Evolutionary conservation across 1,140 invertebrate species (phyloP).

Genomic region (Halyomorpha halys): DNA sequence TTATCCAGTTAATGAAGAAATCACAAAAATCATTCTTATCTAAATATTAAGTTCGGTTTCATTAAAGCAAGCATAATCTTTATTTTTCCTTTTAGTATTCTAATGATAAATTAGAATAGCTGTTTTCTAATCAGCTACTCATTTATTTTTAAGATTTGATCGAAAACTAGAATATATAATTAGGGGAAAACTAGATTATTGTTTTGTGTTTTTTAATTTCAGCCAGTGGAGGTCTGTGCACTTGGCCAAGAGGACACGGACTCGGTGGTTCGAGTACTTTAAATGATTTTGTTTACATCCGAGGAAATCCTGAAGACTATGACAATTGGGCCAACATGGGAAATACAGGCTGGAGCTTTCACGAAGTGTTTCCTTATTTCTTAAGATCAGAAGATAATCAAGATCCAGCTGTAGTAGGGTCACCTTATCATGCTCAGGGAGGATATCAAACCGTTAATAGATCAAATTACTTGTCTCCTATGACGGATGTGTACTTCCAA

Average conservation of each 20-base stretch:
- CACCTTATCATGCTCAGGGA: conserved; percentile 49
- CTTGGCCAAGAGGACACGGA: conserved; percentile 42
- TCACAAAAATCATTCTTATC: too few species aligned
- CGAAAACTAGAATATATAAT: not conserved
- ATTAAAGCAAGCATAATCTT: too few species aligned
- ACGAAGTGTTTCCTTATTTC: conserved; percentile 72
- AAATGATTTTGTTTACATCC: conserved; percentile 70
- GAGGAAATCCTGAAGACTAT: conserved; percentile 58
- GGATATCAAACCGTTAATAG: conserved; percentile 59
- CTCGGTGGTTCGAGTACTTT: conserved; percentile 67
- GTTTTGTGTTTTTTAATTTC: conserved; percentile 28
- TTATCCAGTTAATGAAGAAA: too few species aligned
- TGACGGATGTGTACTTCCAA: conserved; percentile 42
- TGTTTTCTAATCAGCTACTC: too few species aligned
- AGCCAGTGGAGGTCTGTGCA: conserved; percentile 43
- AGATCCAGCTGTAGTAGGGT: conserved; percentile 41
- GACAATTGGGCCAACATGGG: conserved; percentile 60
- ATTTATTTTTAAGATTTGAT: too few species aligned
- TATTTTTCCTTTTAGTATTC: too few species aligned
- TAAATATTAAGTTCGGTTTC: too few species aligned
- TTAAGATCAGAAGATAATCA: conserved; percentile 61
- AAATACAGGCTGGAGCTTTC: conserved; percentile 77
- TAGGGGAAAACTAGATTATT: not conserved
- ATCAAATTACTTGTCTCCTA: conserved; percentile 47
- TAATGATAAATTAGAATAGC: too few species aligned